phyloP scores from a whole-genome alignment of 2,113 vertebrate species.

The Ctenomys sociabilis region DNA sequence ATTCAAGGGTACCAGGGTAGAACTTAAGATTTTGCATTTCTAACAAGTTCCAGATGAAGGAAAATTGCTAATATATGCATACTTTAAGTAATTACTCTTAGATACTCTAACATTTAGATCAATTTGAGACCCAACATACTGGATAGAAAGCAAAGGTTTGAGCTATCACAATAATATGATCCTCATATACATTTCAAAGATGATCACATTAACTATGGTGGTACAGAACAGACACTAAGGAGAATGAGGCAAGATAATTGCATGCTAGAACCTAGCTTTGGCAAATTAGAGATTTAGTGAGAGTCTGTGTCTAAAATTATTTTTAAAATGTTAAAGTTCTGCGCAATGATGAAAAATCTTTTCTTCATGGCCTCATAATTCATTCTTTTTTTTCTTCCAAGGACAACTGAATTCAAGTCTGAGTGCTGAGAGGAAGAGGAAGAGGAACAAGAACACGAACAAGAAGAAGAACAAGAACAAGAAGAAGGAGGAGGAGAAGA shows the following conservation, averaged over 20 bases:
- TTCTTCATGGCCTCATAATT: no score
- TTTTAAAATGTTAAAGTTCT: background rate
- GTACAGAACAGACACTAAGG: background rate
- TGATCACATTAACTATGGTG: background rate
- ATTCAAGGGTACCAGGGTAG: background rate
- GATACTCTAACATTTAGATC: background rate
- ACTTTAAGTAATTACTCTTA: background rate
- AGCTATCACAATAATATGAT: background rate
- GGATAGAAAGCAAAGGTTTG: background rate
- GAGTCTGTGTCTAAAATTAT: background rate
- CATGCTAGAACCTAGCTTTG: background rate
- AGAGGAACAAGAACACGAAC: accelerated
- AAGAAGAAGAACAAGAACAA: no score
- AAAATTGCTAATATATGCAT: background rate
- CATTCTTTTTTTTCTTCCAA: no score
- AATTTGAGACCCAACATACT: background rate
- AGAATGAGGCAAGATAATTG: background rate
- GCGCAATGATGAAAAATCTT: no score
- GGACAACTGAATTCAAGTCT: background rate
- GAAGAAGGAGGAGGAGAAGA: accelerated
- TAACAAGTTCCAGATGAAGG: background rate
- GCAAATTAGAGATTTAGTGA: background rate
- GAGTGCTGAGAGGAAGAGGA: background rate
- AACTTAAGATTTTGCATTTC: background rate
- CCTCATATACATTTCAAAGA: background rate